phyloP scores from a whole-genome alignment of 2,113 vertebrate species.

The Rhodinocichla rosea region DNA sequence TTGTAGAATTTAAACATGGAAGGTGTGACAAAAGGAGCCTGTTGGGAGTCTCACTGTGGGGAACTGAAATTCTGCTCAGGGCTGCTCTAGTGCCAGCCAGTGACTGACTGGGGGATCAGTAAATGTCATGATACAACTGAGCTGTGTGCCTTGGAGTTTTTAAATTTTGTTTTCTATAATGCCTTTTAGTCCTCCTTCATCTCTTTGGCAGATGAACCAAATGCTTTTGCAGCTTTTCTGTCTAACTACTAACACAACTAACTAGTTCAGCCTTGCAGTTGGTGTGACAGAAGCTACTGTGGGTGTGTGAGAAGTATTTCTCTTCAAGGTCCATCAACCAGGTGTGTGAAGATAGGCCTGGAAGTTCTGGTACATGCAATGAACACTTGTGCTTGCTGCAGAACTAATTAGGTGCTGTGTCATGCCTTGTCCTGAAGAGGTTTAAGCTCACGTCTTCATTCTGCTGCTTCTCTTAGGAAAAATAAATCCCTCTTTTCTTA shows the following conservation, averaged over 20 bases:
- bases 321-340: neutral
- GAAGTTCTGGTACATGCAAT: neutral
- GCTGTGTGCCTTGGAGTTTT: neutral
- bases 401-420: neutral
- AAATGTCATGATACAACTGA: neutral
- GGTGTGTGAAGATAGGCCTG: neutral
- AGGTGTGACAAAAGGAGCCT: accelerated
- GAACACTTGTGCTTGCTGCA: neutral
- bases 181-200: neutral
- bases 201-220: neutral
- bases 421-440: neutral
- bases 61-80: neutral
- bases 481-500: neutral
- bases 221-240: neutral
- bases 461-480: neutral
- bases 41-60: neutral
- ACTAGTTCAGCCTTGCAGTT: neutral
- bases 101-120: neutral
- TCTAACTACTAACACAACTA: neutral
- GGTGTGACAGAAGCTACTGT: neutral
- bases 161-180: neutral
- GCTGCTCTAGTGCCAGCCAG: neutral
- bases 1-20: neutral
- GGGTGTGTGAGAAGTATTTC: neutral
- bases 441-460: neutral